These are phyloP conservation scores for Drosophila pegasa DNA, from an alignment of 2,888 invertebrate genomes.

Conservation along the genomic window DNA sequence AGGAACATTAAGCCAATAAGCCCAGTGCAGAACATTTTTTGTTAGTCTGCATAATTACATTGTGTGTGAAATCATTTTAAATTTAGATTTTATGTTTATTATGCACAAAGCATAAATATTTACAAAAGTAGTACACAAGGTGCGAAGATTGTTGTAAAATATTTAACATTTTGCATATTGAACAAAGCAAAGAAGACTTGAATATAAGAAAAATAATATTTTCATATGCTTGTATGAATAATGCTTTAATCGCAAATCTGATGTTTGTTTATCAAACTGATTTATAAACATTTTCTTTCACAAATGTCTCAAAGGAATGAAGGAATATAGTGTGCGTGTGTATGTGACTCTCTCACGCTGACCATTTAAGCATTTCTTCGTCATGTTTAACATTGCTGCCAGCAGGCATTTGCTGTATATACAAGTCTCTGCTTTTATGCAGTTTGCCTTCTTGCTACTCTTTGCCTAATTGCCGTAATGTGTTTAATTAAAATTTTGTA, in stretches of 20 bases:
- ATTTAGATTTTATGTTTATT: slow-evolving; percentile 29
- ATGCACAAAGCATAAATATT: slow-evolving; percentile 18
- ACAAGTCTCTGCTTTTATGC: slow-evolving; percentile 13
- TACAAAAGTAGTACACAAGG: slow-evolving; percentile 12
- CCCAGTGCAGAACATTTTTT: neutral
- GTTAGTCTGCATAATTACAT: neutral
- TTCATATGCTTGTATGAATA: neutral
- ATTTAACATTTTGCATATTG: slow-evolving; percentile 10
- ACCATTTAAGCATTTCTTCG: neutral
- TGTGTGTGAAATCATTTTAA: slow-evolving; percentile 28
- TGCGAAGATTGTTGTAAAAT: slow-evolving; percentile 34
- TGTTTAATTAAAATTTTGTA: slow-evolving; percentile 67
- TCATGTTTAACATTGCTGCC: neutral
- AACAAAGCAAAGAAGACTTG: neutral
- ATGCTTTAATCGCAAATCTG: neutral
- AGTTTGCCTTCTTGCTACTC: slow-evolving; percentile 12
- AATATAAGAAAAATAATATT: neutral
- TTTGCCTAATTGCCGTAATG: slow-evolving; percentile 64
- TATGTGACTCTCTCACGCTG: neutral
- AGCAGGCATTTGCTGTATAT: neutral
- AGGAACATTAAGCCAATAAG: slow-evolving; percentile 20
- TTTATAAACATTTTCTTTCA: neutral
- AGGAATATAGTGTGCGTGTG: neutral
- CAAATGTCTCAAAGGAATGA: neutral
- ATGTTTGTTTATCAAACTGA: slow-evolving; percentile 1